Conservation (phyloP, 2,113 vertebrate genomes). For the Neolamprologus variostigma region DNA sequence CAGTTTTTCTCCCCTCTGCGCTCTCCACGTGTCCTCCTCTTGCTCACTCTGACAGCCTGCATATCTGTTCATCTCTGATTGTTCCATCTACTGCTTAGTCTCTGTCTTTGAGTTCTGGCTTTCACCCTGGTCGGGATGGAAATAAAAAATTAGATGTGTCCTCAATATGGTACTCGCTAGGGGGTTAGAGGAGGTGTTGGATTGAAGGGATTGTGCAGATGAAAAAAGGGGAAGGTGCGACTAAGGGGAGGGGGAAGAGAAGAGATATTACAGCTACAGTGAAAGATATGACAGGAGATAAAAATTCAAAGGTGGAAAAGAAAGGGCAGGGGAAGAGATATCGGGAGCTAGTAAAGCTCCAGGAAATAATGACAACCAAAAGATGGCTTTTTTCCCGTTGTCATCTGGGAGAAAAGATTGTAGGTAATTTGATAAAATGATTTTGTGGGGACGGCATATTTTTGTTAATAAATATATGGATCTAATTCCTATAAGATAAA, state of each 20-base stretch:
- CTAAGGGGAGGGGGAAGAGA: neutral
- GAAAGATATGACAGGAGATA: neutral
- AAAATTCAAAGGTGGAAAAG: neutral
- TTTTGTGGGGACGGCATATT: neutral
- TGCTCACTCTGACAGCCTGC: neutral
- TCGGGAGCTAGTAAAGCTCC: neutral
- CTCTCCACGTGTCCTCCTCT: neutral
- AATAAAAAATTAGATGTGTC: neutral
- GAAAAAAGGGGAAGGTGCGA: neutral
- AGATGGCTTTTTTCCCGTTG: neutral
- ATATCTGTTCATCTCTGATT: neutral
- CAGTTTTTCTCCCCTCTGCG: neutral
- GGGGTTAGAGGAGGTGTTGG: neutral
- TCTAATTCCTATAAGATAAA: neutral
- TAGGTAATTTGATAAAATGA: neutral
- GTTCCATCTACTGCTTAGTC: slow-evolving; percentile 34
- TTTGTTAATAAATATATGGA: neutral
- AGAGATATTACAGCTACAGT: neutral
- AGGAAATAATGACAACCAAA: neutral
- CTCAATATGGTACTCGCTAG: slow-evolving; percentile 16
- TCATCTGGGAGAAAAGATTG: neutral
- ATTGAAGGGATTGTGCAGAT: neutral
- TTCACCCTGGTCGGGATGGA: neutral
- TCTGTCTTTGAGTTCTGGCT: neutral
- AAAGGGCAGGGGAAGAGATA: neutral